These are phyloP conservation scores for Pogonocherus hispidulus DNA, from an alignment of 2,888 invertebrate genomes.

Conservation along the genomic window DNA sequence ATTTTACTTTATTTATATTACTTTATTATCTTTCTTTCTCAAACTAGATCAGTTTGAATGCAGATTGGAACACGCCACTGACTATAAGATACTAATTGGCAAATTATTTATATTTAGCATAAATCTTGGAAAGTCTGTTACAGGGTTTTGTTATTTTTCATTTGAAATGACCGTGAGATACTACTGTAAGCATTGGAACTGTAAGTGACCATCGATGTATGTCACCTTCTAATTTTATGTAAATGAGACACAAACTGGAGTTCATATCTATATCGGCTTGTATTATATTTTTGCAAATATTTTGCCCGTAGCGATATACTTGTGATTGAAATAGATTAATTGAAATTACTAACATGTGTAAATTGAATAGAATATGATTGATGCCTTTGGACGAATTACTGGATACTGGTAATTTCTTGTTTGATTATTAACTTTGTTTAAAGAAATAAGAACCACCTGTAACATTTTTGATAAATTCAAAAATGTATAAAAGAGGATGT, in stretches of 20 bases:
- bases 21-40: neutral
- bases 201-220: neutral
- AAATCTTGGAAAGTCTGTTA: constrained; percentile 1
- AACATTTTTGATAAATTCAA: too few species aligned
- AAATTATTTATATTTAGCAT: constrained; percentile 1
- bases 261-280: neutral
- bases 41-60: neutral
- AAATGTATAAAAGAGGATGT: too few species aligned
- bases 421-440: too few species aligned
- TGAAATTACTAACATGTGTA: neutral
- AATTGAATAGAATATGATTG: neutral
- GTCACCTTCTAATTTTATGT: neutral
- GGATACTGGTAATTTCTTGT: too few species aligned
- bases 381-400: too few species aligned
- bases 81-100: neutral
- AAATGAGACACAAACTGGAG: neutral
- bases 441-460: too few species aligned
- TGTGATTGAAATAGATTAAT: neutral
- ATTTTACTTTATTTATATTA: neutral
- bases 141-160: neutral
- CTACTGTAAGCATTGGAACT: neutral
- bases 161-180: constrained; percentile 1
- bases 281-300: too few species aligned
- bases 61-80: constrained; percentile 1
- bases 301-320: neutral